phyloP scores from a whole-genome alignment of 2,113 vertebrate genomes.

The Lipotes vexillifer region DNA sequence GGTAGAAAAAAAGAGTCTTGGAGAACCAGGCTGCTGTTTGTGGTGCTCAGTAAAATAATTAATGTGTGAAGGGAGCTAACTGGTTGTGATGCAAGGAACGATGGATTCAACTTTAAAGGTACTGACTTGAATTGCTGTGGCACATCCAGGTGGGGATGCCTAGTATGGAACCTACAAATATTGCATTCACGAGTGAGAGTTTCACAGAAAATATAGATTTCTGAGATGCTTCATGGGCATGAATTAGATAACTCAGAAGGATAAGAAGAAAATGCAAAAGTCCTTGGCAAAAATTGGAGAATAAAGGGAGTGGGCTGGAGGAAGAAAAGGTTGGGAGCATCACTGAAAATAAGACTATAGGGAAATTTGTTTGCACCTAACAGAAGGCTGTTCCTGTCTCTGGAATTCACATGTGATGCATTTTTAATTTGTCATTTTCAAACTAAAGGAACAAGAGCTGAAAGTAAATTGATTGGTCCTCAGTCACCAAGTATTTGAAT shows the following conservation, averaged over 20 bases:
- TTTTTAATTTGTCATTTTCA: slow-evolving; percentile 38
- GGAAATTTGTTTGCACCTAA: not conserved
- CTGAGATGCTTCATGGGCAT: not conserved
- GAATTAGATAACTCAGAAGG: not conserved
- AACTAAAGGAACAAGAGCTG: slow-evolving; percentile 43
- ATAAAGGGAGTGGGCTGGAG: not conserved
- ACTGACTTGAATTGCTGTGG: not conserved
- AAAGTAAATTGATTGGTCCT: slow-evolving; percentile 42
- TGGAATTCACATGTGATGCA: not conserved
- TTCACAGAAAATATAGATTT: not conserved
- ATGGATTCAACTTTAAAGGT: not conserved
- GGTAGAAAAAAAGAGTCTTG: not conserved
- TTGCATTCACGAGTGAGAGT: not conserved
- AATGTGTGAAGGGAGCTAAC: not conserved
- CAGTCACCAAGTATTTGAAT: slow-evolving; percentile 45
- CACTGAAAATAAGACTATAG: not conserved
- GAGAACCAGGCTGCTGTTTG: not conserved
- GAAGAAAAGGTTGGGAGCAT: not conserved
- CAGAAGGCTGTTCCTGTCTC: not conserved
- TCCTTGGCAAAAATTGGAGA: not conserved
- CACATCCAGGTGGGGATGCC: not conserved
- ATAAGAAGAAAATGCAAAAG: not conserved
- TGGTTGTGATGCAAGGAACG: not conserved
- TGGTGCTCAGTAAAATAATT: not conserved
- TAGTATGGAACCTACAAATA: not conserved